Evolutionary conservation across 2,113 vertebrate genomes (phyloP).

Genomic region (Plecotus auritus): DNA sequence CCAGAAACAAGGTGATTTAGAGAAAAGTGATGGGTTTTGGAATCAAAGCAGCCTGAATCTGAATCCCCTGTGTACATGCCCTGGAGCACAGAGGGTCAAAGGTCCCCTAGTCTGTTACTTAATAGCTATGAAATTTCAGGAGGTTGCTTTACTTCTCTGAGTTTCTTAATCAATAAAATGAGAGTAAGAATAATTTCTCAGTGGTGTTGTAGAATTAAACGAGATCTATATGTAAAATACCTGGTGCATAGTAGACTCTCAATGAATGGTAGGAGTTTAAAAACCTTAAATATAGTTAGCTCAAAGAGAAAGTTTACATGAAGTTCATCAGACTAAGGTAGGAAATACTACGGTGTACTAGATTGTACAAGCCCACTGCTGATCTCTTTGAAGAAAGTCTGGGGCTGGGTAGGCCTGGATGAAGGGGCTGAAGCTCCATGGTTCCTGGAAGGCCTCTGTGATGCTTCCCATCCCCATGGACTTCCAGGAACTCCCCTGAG

Average conservation of each 20-base stretch:
- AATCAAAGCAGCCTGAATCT: background rate
- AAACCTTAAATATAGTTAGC: background rate
- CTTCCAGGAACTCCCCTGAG: background rate
- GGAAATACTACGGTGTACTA: background rate
- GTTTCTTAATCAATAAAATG: background rate
- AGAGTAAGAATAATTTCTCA: background rate
- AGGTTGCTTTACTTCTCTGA: background rate
- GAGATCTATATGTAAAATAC: background rate
- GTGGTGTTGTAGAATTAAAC: background rate
- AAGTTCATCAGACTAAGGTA: background rate
- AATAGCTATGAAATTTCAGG: background rate
- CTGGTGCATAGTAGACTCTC: background rate
- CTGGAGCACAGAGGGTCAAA: too few species aligned
- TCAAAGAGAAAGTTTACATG: background rate
- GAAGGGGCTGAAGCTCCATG: background rate
- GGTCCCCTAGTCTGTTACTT: background rate
- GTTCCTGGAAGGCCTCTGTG: background rate
- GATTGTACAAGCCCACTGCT: fast-evolving
- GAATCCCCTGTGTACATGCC: background rate
- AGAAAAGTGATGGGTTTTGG: background rate
- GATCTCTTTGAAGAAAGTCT: background rate
- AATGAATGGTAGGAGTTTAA: background rate
- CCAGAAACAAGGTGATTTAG: background rate
- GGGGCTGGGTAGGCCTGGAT: background rate
- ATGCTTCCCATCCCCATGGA: too few species aligned